These are phyloP conservation scores for Phenacoccus solenopsis DNA, from an alignment of 1,140 invertebrate species.

Conservation along the genomic window DNA sequence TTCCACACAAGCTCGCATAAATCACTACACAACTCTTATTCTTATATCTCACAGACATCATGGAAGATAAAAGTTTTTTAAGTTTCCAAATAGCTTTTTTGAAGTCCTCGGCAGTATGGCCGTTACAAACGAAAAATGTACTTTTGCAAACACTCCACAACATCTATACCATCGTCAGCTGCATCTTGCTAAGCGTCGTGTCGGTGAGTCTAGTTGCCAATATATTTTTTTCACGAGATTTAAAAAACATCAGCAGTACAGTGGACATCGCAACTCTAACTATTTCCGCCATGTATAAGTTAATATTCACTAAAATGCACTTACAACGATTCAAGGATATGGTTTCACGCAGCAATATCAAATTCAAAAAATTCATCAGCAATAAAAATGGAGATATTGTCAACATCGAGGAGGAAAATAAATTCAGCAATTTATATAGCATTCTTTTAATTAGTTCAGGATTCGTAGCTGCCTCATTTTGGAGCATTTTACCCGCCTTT, in stretches of 20 bases:
- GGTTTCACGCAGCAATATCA: neutral
- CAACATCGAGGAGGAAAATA: neutral
- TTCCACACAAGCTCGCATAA: no score
- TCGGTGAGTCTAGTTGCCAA: neutral
- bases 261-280: slow-evolving; percentile 19
- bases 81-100: neutral
- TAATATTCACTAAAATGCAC: neutral
- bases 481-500: neutral
- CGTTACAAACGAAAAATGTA: neutral
- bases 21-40: no score
- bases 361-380: neutral
- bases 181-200: neutral
- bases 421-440: neutral
- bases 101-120: neutral
- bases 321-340: neutral
- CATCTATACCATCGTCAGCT: neutral
- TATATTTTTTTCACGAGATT: neutral
- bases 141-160: neutral
- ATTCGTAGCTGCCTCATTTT: neutral
- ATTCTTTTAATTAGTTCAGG: neutral
- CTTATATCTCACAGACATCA: no score
- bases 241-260: slow-evolving; percentile 12
- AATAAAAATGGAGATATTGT: neutral
- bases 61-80: no score
- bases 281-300: slow-evolving; percentile 14